Conservation (phyloP, 2,113 vertebrate species). For the Heterotis niloticus region DNA sequence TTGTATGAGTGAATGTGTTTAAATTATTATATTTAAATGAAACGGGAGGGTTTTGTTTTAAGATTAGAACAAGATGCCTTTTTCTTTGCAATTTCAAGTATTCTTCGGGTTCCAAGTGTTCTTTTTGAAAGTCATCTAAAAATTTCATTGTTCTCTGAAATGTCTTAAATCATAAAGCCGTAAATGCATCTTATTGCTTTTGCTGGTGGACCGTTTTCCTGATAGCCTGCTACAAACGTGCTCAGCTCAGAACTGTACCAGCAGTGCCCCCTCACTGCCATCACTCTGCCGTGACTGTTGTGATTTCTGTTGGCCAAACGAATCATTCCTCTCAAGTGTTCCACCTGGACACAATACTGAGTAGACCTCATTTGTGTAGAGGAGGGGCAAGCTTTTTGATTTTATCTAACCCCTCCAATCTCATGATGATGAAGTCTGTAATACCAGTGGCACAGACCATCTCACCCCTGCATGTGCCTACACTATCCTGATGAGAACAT, state of each 20-base stretch:
- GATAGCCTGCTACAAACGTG: conserved; percentile 47
- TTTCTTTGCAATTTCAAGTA: not conserved
- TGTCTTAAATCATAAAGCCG: conserved; percentile 7
- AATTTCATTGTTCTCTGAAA: conserved; percentile 10
- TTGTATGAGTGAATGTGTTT: not conserved
- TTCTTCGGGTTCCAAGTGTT: conserved; percentile 18
- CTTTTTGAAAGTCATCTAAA: conserved; percentile 6
- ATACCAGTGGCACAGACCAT: not conserved
- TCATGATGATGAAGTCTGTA: not conserved
- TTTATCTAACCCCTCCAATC: too few species aligned
- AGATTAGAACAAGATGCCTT: not conserved
- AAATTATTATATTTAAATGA: not conserved
- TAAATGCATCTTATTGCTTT: not conserved
- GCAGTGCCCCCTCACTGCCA: not conserved
- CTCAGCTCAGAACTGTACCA: not conserved
- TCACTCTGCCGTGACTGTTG: not conserved
- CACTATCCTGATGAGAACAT: too few species aligned
- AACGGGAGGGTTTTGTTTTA: not conserved
- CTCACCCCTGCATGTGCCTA: not conserved
- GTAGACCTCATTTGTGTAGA: too few species aligned
- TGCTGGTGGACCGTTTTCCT: conserved; percentile 33
- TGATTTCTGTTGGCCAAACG: too few species aligned
- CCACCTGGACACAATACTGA: too few species aligned
- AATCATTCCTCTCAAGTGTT: too few species aligned
- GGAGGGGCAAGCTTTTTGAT: too few species aligned